Percentiles rank a stretch among this genome's conserved stretches.
Evolutionary conservation across 2,888 invertebrate species (phyloP).

Genomic region (Cantharis rufa): DNA sequence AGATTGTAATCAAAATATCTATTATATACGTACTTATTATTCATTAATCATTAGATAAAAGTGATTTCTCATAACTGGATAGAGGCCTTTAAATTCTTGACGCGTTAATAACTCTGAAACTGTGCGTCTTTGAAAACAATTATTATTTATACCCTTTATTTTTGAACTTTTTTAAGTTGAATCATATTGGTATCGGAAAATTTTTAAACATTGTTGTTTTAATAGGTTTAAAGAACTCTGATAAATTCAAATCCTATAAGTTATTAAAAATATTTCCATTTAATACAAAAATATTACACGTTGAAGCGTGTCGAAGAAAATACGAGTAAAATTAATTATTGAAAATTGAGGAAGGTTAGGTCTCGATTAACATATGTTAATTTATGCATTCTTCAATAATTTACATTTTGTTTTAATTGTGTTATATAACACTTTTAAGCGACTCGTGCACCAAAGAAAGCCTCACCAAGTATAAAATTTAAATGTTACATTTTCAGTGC

Average conservation of each 20-base stretch:
- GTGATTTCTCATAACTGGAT: no score
- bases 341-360: not conserved
- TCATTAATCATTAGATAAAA: no score
- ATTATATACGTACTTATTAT: no score
- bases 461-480: no score
- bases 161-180: not conserved
- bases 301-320: not conserved
- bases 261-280: not conserved
- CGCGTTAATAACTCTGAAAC: not conserved
- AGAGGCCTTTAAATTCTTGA: not conserved
- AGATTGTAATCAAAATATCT: no score
- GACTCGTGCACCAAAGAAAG: not conserved
- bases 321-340: not conserved
- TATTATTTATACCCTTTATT: not conserved
- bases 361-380: not conserved
- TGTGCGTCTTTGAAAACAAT: not conserved
- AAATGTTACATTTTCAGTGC: not conserved
- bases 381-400: not conserved
- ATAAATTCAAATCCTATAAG: not conserved
- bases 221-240: not conserved
- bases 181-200: not conserved
- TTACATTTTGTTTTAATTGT: not conserved
- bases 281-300: not conserved
- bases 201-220: not conserved
- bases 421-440: not conserved